phyloP scores from a whole-genome alignment of 2,797 vertebrate species.

The Pteropus rufus region DNA sequence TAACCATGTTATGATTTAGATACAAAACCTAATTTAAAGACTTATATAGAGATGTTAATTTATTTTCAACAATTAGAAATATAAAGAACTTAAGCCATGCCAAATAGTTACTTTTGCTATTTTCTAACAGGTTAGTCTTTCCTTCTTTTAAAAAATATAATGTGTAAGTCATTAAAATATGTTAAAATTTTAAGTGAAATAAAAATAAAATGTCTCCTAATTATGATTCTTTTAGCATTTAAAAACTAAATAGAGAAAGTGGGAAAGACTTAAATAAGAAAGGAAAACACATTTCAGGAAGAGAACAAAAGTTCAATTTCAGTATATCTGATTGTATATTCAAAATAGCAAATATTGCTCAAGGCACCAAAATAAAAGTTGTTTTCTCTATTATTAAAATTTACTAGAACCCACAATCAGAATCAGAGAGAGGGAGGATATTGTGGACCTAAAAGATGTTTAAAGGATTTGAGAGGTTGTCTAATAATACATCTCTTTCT shows the following conservation, averaged over 20 bases:
- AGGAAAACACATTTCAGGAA: background rate
- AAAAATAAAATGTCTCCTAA: conserved; percentile 13
- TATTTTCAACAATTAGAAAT: background rate
- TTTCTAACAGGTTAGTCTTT: background rate
- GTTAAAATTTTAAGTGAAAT: background rate
- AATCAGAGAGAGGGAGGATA: background rate
- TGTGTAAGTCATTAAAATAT: background rate
- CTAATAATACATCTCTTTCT: background rate
- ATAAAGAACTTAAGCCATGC: background rate
- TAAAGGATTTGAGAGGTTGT: background rate
- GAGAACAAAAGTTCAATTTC: background rate
- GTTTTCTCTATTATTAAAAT: background rate
- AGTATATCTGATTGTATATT: background rate
- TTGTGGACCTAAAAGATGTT: background rate
- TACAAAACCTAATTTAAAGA: background rate
- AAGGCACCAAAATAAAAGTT: background rate
- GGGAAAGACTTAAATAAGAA: background rate
- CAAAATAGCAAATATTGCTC: background rate
- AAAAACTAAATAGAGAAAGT: background rate
- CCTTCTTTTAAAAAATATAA: background rate
- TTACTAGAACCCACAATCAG: background rate
- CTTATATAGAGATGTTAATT: background rate
- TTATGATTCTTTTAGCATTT: background rate
- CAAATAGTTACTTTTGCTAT: background rate
- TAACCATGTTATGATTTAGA: background rate